Conservation (phyloP, 1,140 invertebrate genomes). For the Parapsyche elsis region DNA sequence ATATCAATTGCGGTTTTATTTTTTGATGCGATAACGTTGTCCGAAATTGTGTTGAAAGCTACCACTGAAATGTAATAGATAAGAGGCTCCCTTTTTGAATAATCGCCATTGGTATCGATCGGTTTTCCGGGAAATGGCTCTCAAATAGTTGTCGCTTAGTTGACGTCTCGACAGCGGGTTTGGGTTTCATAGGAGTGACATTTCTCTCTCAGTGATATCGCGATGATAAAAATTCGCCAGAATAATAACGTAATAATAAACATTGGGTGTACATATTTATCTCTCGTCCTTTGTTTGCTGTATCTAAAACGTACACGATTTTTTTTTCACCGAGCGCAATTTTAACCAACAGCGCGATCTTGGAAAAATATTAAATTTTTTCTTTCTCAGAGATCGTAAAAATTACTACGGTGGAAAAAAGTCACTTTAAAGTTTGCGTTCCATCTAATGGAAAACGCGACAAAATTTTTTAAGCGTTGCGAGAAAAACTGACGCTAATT, state of each 20-base stretch:
- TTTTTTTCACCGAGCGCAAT: too few relatives aligned
- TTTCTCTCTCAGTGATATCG: neutral
- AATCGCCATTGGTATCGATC: slow-evolving; percentile 2
- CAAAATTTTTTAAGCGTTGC: neutral
- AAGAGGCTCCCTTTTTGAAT: neutral
- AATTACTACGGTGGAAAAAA: neutral
- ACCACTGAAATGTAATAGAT: too few relatives aligned
- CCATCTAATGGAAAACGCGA: neutral
- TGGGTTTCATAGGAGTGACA: slow-evolving; percentile 17
- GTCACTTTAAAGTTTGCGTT: slow-evolving; percentile 4
- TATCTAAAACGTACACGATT: too few relatives aligned
- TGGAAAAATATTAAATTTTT: neutral
- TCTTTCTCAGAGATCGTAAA: neutral
- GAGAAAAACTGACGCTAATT: too few relatives aligned
- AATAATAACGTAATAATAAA: neutral
- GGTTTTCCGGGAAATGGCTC: neutral
- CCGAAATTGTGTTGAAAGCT: too few relatives aligned
- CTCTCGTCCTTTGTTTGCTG: too few relatives aligned
- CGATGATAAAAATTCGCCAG: neutral
- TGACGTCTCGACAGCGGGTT: neutral
- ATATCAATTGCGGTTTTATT: too few relatives aligned
- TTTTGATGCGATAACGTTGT: too few relatives aligned
- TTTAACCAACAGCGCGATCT: too few relatives aligned
- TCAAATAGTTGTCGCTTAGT: neutral
- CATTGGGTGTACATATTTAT: too few relatives aligned